Base-by-base conservation (phyloP, 1,140 invertebrate genomes). In the Drosophila willistoni region DNA sequence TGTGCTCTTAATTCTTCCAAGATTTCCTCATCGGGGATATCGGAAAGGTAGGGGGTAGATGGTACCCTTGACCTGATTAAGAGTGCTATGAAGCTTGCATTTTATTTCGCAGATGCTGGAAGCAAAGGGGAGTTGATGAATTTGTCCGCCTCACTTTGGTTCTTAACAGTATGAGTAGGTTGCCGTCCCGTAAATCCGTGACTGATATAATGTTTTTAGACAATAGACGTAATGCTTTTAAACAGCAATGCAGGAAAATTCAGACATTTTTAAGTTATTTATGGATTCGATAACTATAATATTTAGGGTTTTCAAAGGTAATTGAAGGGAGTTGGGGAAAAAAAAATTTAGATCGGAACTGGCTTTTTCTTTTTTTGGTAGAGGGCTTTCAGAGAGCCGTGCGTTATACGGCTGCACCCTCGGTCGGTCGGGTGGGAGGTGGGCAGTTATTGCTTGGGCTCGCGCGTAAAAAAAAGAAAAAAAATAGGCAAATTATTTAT, bases 1-100 rank as follows among this genome's bases (percentile, higher is more conserved):
- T 59, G 68, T 47, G 54, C 7, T 56, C 33, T 44, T 33, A 59
- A 47, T 36, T 67, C 39, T 19, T 67, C 12, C n/a, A 67, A 13
- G 12, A 67, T 66, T 68, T 51, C 22, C 29, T 36, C 7, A n/a
- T 41, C 39, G 39, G 39, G 39, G 3, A 41, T 41, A 3, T 41
- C 3, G 39, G 39, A 41, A 13, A 41, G 39, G 13, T 41, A 41
- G 39, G 39, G 10, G 36, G 12, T 39, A 39, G 39, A 41, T 41
- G 13, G 39, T 41, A 12, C 39, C 39, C 13, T n/a, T n/a, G n/a
- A n/a, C n/a, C n/a, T n/a, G n/a, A n/a, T n/a, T n/a, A n/a, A n/a
- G n/a, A n/a, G n/a, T n/a, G n/a, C n/a, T n/a, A n/a, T n/a, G n/a
- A n/a, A n/a, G n/a, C n/a, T n/a, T n/a, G n/a, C n/a, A n/a, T n/a